Evolutionary conservation across 1,140 invertebrate genomes (phyloP), one percentile per base, ranked within the genome.

Genomic region (Habropoda laboriosa): DNA sequence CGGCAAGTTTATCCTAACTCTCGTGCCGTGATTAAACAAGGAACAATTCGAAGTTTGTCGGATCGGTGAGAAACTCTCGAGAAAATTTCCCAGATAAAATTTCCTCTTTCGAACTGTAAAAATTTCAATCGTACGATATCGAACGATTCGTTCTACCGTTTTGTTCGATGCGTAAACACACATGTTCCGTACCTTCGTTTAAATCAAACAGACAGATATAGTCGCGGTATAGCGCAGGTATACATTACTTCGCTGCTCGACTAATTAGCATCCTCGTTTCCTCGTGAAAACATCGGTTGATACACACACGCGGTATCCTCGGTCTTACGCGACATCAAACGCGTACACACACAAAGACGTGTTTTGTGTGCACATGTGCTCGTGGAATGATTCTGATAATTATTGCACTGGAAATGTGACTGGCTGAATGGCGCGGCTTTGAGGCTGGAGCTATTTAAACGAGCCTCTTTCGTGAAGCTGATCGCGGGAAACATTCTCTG

Each of bases 221-320:
- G n/a, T n/a, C n/a, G n/a, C n/a, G n/a, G n/a, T n/a, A n/a, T n/a
- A n/a, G 16, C 42, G 7, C 16, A 1, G 42, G 13, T 27, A 49
- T 42, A 32, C 49, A n/a, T 61, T 30, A 30, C 47, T 18, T 38
- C 32, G 45, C 32, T 32, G 24, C 38, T 3, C 35, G 49, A 58
- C 60, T 74, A 79, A 79, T 79, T 79, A 74, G 60, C 77, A 74
- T 64, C 42, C 76, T 45, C 58, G 70, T 73, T 74, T 74, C 60
- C 58, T 64, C 30, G 38, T 30, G 60, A 40, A 74, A 79, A 79
- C 60, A 72, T 64, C n/a, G 18, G n/a, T 35, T n/a, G 58, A 55
- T 18, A 27, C 12, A 42, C 32, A n/a, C 42, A 21, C 3, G 7
- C 12, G 13, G 1, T 32, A 24, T 16, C 30, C 16, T 27, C 47